Evolutionary conservation across 2,888 invertebrate species (phyloP).

Genomic region (Hirtodrosophila cameraria): DNA sequence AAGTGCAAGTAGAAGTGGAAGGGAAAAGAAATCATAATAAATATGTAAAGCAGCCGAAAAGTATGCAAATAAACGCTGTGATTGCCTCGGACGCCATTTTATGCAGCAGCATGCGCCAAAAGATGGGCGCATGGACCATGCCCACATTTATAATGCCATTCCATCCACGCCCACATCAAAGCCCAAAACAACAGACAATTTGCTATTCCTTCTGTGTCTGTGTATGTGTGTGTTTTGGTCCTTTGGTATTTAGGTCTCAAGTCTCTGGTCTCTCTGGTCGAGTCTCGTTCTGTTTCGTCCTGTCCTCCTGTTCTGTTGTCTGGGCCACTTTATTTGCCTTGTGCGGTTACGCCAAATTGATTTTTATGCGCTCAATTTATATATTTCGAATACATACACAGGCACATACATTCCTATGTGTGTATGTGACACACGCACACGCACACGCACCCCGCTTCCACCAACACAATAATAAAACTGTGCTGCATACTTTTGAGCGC

Average conservation of each 20-base stretch:
- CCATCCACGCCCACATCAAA: slow-evolving; percentile 21
- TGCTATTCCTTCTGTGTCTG: slow-evolving; percentile 6
- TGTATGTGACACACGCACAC: neutral
- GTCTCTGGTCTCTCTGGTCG: slow-evolving; percentile 12
- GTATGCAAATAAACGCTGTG: slow-evolving; percentile 71
- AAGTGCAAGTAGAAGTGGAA: too few relatives aligned
- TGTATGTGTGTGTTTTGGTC: slow-evolving; percentile 11
- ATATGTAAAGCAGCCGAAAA: slow-evolving; percentile 68
- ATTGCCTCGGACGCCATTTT: slow-evolving; percentile 55
- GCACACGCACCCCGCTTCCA: slow-evolving; percentile 6
- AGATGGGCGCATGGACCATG: slow-evolving; percentile 25
- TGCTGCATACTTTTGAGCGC: slow-evolving; percentile 28
- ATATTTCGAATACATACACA: slow-evolving; percentile 34
- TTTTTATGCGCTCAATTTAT: slow-evolving; percentile 78
- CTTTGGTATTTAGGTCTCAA: neutral
- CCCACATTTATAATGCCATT: slow-evolving; percentile 34
- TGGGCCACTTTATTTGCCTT: slow-evolving; percentile 63
- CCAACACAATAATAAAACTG: slow-evolving; percentile 38
- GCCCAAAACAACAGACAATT: slow-evolving; percentile 47
- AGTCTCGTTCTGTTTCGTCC: too few relatives aligned
- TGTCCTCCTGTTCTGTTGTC: slow-evolving; percentile 38
- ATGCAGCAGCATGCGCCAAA: slow-evolving; percentile 55
- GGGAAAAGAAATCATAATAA: slow-evolving; percentile 57
- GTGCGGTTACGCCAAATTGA: slow-evolving; percentile 78
- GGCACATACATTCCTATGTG: neutral